phyloP scores from a whole-genome alignment of 2,797 vertebrate genomes.

The Danio tinwini region DNA sequence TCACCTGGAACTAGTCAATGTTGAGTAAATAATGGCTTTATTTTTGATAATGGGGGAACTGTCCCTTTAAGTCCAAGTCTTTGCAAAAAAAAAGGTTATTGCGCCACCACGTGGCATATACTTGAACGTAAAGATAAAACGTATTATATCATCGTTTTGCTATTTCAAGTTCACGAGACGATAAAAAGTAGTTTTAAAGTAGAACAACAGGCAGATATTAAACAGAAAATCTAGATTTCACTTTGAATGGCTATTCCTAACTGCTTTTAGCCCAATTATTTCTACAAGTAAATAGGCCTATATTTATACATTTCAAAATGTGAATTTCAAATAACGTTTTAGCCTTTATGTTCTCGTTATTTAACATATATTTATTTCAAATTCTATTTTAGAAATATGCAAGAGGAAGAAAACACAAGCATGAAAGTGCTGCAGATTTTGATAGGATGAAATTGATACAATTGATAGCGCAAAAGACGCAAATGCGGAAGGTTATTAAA shows the following conservation, averaged over 20 bases:
- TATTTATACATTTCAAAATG: too few relatives aligned
- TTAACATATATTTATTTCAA: background rate
- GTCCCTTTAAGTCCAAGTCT: background rate
- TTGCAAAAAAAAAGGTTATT: background rate
- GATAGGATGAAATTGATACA: background rate
- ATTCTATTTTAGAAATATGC: background rate
- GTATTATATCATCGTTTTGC: too few relatives aligned
- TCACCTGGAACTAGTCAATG: background rate
- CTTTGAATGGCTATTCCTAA: background rate
- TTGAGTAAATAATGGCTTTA: too few relatives aligned
- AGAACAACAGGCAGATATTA: background rate
- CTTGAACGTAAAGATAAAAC: too few relatives aligned
- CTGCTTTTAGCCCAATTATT: background rate
- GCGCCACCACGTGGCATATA: constrained; percentile 32
- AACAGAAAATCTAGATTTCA: background rate
- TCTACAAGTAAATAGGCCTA: background rate
- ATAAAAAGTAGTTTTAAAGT: background rate
- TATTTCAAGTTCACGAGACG: background rate
- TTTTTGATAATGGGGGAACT: too few relatives aligned
- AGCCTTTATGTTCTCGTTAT: background rate
- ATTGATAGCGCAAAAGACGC: too few relatives aligned
- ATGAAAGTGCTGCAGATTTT: background rate
- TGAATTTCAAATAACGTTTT: too few relatives aligned
- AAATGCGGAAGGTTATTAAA: background rate
- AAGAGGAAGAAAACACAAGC: background rate